phyloP scores from a whole-genome alignment of 2,888 invertebrate species.

The Entomobrya proxima region DNA sequence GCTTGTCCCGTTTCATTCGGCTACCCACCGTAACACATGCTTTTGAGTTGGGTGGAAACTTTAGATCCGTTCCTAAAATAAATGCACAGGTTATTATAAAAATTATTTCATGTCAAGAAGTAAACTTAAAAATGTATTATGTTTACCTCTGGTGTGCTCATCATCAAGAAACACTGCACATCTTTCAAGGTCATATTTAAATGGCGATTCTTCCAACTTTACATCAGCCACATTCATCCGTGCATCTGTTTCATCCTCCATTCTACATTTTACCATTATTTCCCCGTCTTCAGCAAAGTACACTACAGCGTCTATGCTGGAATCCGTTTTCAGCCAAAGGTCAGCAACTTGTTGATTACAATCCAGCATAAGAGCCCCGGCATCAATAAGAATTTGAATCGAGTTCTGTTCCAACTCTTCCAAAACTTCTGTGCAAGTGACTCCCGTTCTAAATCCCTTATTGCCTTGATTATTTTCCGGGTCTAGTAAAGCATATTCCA shows the following conservation, averaged over 20 bases:
- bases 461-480: slow-evolving; percentile 51
- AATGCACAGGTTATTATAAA: too few relatives aligned
- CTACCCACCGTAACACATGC: slow-evolving; percentile 67
- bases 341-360: slow-evolving; percentile 64
- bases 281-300: slow-evolving; percentile 63
- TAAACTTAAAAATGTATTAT: too few relatives aligned
- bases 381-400: slow-evolving; percentile 60
- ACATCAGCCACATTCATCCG: not conserved
- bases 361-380: slow-evolving; percentile 69
- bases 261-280: slow-evolving; percentile 51
- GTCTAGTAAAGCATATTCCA: slow-evolving; percentile 29
- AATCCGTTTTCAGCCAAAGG: slow-evolving; percentile 57
- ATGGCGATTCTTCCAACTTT: slow-evolving; percentile 63
- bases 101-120: too few relatives aligned
- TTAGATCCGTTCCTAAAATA: slow-evolving; percentile 72
- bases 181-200: not conserved
- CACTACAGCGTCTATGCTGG: slow-evolving; percentile 51
- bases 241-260: too few relatives aligned
- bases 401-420: slow-evolving; percentile 1
- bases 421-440: slow-evolving; percentile 18
- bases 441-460: slow-evolving; percentile 10
- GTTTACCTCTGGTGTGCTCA: slow-evolving; percentile 70
- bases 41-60: slow-evolving; percentile 45
- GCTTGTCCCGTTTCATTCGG: slow-evolving; percentile 66
- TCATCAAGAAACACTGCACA: slow-evolving; percentile 70